phyloP scores from a whole-genome alignment of 1,140 invertebrate genomes.

The Yoshiicerus persimilis region DNA sequence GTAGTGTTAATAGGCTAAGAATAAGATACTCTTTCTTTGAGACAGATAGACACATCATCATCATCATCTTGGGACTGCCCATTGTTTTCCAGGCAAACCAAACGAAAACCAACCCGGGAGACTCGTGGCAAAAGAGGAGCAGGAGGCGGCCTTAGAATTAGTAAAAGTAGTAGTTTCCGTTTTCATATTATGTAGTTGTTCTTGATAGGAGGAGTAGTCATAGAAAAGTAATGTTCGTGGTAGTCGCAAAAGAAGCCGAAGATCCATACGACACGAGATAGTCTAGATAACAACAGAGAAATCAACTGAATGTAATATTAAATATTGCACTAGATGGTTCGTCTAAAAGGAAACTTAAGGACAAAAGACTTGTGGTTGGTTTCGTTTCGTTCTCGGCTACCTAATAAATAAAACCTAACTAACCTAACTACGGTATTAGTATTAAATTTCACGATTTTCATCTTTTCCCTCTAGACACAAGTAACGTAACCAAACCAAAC shows the following conservation, averaged over 20 bases:
- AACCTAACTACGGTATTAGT: background rate
- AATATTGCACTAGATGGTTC: background rate
- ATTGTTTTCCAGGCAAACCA: background rate
- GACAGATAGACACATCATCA: background rate
- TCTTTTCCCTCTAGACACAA: background rate
- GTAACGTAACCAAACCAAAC: background rate
- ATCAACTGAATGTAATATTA: background rate
- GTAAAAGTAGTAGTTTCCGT: background rate
- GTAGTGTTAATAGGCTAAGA: background rate
- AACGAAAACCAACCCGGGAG: background rate
- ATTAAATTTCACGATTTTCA: slow-evolving; percentile 8
- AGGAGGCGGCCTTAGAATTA: background rate
- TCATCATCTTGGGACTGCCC: slow-evolving; percentile 8
- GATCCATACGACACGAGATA: background rate
- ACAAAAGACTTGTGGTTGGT: too few species aligned
- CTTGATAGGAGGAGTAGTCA: background rate
- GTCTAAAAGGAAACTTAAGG: too few species aligned
- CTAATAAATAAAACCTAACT: too few species aligned
- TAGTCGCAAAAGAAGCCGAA: background rate
- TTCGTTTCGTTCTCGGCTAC: too few species aligned
- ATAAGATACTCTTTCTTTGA: background rate
- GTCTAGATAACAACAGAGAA: background rate
- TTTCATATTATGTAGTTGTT: background rate
- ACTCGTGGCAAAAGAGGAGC: background rate
- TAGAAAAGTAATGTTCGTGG: background rate